A percentile compares a stretch with the other conserved stretches of the same genome.
These are phyloP conservation scores for Paguma larvata DNA, from an alignment of 2,797 vertebrate species.

Conservation along the genomic window DNA sequence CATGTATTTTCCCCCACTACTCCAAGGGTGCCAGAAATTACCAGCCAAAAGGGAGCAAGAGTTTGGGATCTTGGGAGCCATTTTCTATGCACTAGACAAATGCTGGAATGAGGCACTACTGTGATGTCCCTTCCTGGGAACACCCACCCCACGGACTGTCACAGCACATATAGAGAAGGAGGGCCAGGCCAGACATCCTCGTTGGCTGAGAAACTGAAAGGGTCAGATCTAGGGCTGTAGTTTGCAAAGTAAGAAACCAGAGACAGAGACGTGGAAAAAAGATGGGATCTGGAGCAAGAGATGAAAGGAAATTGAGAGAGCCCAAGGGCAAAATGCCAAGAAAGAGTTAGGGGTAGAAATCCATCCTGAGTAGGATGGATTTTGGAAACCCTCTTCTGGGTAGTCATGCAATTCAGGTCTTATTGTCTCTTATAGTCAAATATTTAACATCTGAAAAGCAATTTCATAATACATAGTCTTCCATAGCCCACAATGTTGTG, in stretches of 20 bases:
- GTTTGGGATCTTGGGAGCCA: neutral
- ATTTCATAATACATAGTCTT: constrained; percentile 63
- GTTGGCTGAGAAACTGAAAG: neutral
- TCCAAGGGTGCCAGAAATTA: neutral
- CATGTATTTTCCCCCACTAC: neutral
- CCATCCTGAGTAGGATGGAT: too few relatives aligned
- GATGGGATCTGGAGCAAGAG: neutral
- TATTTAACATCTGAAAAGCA: neutral
- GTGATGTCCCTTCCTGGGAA: neutral
- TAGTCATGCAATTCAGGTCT: neutral
- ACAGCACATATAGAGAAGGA: neutral
- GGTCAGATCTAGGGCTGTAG: neutral
- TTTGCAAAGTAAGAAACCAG: neutral
- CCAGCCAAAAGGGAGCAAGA: neutral
- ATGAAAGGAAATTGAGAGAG: neutral
- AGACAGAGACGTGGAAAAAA: neutral
- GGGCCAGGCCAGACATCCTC: neutral
- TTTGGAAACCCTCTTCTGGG: neutral
- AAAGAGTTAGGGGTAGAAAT: neutral
- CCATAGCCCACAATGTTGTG: constrained; percentile 69
- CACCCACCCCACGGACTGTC: neutral
- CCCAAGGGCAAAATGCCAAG: neutral
- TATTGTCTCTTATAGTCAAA: neutral
- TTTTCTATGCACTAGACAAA: neutral
- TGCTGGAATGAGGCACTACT: neutral